Percentiles rank a stretch among this genome's conserved stretches.
Conservation (phyloP, 2,797 vertebrate genomes). For the Poeciliopsis gracilis region DNA sequence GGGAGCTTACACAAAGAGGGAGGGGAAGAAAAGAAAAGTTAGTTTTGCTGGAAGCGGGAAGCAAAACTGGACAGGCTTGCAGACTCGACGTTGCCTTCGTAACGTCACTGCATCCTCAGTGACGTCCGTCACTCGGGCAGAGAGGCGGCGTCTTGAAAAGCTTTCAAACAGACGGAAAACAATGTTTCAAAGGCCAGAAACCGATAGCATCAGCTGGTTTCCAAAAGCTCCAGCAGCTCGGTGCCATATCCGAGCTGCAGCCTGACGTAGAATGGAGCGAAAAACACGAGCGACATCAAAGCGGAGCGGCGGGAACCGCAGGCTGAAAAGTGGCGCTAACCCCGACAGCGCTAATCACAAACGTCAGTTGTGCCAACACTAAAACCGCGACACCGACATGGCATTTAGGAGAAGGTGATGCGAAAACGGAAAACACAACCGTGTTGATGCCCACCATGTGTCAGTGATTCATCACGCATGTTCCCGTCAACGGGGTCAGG, state of each 20-base stretch:
- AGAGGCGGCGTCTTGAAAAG: not conserved
- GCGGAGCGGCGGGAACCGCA: too few relatives aligned
- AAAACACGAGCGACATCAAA: not conserved
- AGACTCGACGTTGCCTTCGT: not conserved
- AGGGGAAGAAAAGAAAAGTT: not conserved
- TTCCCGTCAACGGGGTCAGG: too few relatives aligned
- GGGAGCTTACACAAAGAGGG: constrained; percentile 3
- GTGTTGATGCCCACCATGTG: too few relatives aligned
- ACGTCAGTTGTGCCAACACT: too few relatives aligned
- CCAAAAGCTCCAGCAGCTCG: not conserved
- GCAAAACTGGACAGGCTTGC: constrained; percentile 1
- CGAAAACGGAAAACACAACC: too few relatives aligned
- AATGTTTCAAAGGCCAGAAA: not conserved
- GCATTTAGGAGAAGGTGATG: too few relatives aligned
- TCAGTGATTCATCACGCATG: too few relatives aligned
- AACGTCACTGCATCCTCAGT: not conserved
- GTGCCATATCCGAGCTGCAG: not conserved
- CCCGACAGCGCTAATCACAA: too few relatives aligned
- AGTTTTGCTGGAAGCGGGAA: constrained; percentile 21
- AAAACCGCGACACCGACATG: too few relatives aligned
- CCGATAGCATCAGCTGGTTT: not conserved
- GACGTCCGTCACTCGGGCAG: not conserved
- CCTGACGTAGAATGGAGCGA: not conserved
- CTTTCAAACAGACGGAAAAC: constrained; percentile 1
- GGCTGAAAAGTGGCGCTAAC: too few relatives aligned